These are phyloP conservation scores for Anguilla pacifica DNA, from an alignment of 2,797 vertebrate genomes.

Conservation along the genomic window DNA sequence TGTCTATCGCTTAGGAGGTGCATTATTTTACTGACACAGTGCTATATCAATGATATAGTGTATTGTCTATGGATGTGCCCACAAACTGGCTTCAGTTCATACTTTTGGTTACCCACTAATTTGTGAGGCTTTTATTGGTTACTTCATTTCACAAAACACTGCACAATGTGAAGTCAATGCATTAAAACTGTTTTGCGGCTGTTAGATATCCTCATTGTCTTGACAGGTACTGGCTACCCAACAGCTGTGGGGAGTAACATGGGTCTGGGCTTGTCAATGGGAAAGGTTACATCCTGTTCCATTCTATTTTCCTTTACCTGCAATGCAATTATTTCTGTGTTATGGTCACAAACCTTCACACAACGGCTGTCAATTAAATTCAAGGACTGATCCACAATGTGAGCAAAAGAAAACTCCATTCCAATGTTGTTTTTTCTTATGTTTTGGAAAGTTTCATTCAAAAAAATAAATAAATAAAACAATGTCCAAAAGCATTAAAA, in stretches of 20 bases:
- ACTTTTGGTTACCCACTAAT: neutral
- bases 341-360: neutral
- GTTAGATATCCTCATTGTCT: constrained; percentile 8
- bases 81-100: neutral
- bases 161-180: neutral
- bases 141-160: neutral
- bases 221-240: neutral
- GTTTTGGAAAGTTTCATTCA: neutral
- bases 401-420: neutral
- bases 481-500: neutral
- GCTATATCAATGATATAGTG: neutral
- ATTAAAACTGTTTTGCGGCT: neutral
- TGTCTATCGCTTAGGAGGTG: neutral
- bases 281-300: neutral
- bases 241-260: neutral
- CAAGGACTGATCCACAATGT: neutral
- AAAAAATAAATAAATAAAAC: neutral
- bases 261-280: constrained; percentile 10
- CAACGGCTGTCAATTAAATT: neutral
- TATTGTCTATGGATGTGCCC: neutral
- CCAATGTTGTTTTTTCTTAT: neutral
- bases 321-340: neutral
- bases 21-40: neutral
- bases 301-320: neutral
- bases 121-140: neutral